Base-by-base conservation (phyloP, 2,888 invertebrate genomes). In the Podabrus alpinus region DNA sequence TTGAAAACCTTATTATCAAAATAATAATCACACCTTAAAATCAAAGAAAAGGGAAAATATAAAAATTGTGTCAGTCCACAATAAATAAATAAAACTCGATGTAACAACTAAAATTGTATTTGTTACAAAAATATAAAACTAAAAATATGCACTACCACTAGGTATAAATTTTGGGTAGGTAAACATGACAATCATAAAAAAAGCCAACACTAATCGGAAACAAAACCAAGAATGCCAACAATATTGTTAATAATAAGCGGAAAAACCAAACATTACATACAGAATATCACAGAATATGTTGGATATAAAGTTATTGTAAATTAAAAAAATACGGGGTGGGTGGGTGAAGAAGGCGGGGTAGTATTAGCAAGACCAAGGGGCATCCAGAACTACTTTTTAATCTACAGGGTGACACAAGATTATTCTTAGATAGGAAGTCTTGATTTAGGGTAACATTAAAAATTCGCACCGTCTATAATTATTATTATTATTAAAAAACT, bases 111-210 rank as follows among this genome's bases (percentile, higher is more conserved):
- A 7, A 16, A n/a, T n/a, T 60, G 15, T 60, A 60, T 2, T 10
- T 62, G 0, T 19, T 16, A 19, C 62, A 19, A 64, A 64, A 64
- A 64, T 19, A 11, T 19, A 64, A 29, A 61, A 61, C 61, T 45
- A 62, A 66, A 71, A 66, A 66, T 71, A 71, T 67, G 71, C 67
- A 71, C 71, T 71, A 71, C 66, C 67, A 71, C 71, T 71, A 64
- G 64, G 64, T 64, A 45, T 17, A 66, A 64, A 59, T 19, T 29
- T 59, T 19, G 70, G 29, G 19, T 45, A 24, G 60, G 15, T 67
- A 24, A 64, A 66, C 21, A 67, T 21, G 59, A 66, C 59, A 60
- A 11, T 29, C 11, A 13, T 13, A 4, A 64, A 24, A 19, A 66
- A 66, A 60, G 16, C 15, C 21, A 66, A 21, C 3, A 59, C 19